These are phyloP conservation scores for Tribolium castaneum DNA, from an alignment of 1,140 invertebrate species.

Conservation along the genomic window DNA sequence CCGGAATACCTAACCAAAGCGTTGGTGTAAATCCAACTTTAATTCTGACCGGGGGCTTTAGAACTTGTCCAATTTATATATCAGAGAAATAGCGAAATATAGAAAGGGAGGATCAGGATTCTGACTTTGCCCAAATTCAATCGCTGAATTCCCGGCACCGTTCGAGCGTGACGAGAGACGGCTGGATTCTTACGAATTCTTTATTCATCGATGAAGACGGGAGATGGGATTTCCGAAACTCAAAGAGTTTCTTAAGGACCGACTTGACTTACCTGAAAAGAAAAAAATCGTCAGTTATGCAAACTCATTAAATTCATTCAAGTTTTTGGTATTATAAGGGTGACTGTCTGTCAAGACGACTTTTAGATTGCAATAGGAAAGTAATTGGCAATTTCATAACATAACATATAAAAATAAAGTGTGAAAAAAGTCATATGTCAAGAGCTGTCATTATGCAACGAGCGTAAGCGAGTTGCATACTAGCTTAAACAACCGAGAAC, in stretches of 20 bases:
- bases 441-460: too few relatives aligned
- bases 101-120: slow-evolving; percentile 38
- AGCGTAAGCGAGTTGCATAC: too few relatives aligned
- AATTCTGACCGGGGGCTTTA: slow-evolving; percentile 46
- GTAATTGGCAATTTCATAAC: too few relatives aligned
- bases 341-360: too few relatives aligned
- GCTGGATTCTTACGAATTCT: slow-evolving; percentile 15
- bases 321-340: too few relatives aligned
- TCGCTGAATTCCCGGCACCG: slow-evolving; percentile 28
- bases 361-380: too few relatives aligned
- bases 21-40: slow-evolving; percentile 58
- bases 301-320: neutral
- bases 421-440: too few relatives aligned
- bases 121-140: slow-evolving; percentile 30
- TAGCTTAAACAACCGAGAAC: too few relatives aligned
- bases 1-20: slow-evolving; percentile 52
- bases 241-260: slow-evolving; percentile 7
- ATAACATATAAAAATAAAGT: too few relatives aligned
- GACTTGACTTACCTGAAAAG: slow-evolving; percentile 9
- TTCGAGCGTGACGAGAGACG: slow-evolving; percentile 21
- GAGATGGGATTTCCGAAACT: slow-evolving; percentile 1
- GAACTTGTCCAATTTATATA: slow-evolving; percentile 55
- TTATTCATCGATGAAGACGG: slow-evolving; percentile 3
- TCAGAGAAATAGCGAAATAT: slow-evolving; percentile 46
- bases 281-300: neutral